Percentiles rank a stretch among this genome's conserved stretches.
phyloP scores from a whole-genome alignment of 92 coral and sea anemone genomes.

The Metridium senile region DNA sequence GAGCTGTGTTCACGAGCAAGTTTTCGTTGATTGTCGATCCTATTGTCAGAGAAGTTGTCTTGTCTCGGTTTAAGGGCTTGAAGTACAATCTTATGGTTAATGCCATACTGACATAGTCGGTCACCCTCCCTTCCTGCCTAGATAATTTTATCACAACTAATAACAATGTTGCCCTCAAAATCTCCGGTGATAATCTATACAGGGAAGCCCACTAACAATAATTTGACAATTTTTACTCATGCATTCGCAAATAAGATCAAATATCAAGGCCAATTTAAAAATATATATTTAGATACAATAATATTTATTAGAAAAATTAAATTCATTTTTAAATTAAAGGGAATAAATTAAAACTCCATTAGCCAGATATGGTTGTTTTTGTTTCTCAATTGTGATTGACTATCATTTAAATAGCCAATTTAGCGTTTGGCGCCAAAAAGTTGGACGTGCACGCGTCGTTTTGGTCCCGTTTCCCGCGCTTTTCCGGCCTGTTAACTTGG shows the following conservation, averaged over 20 bases:
- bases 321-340: background rate
- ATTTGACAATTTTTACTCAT: too few relatives aligned
- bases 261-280: too few relatives aligned
- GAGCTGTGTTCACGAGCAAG: conserved; percentile 37
- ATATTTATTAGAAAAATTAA: too few relatives aligned
- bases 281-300: too few relatives aligned
- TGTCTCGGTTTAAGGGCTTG: conserved; percentile 55
- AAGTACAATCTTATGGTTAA: conserved; percentile 50
- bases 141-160: too few relatives aligned
- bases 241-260: too few relatives aligned
- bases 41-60: conserved; percentile 52
- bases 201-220: too few relatives aligned
- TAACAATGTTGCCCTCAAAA: too few relatives aligned
- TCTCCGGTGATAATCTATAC: too few relatives aligned
- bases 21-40: conserved; percentile 73
- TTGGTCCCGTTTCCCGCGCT: too few relatives aligned
- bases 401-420: background rate
- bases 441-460: conserved; percentile 1
- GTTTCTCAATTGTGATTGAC: conserved; percentile 4
- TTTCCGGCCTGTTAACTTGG: too few relatives aligned
- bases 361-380: background rate
- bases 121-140: background rate
- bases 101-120: background rate
- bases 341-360: background rate
- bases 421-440: conserved; percentile 6